phyloP scores from a whole-genome alignment of 1,140 invertebrate species.

The Sycophaga agraensis region DNA sequence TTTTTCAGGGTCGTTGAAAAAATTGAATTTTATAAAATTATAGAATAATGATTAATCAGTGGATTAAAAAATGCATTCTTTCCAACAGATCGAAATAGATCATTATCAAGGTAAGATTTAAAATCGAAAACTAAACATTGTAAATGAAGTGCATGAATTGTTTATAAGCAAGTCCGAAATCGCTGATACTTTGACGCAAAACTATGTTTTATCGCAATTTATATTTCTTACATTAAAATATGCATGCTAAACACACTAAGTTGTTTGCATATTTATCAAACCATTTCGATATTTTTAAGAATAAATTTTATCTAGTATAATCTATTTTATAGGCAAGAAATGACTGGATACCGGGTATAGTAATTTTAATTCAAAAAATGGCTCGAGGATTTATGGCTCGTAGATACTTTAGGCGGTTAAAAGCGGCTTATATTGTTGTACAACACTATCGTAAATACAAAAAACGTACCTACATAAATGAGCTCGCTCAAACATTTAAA shows the following conservation, averaged over 20 bases:
- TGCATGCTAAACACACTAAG: too few relatives aligned
- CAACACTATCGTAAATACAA: slow-evolving; percentile 85
- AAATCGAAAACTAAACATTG: neutral
- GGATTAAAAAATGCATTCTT: neutral
- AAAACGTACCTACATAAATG: slow-evolving; percentile 74
- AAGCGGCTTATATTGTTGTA: slow-evolving; percentile 81
- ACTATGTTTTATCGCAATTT: too few relatives aligned
- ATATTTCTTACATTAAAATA: too few relatives aligned
- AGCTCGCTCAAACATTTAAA: slow-evolving; percentile 67
- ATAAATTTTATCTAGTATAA: neutral
- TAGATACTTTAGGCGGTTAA: slow-evolving; percentile 78
- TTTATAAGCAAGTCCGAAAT: neutral
- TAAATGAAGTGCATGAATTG: neutral
- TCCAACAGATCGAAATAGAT: neutral
- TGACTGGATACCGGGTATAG: slow-evolving; percentile 84
- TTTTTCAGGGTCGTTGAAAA: slow-evolving; percentile 5
- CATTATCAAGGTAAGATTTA: neutral
- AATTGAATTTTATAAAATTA: neutral
- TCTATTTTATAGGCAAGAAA: slow-evolving; percentile 62
- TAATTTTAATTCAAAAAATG: slow-evolving; percentile 90
- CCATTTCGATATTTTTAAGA: neutral
- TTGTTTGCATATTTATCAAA: too few relatives aligned
- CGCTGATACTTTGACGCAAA: slow-evolving; percentile 6
- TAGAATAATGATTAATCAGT: neutral
- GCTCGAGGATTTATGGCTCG: slow-evolving; percentile 84